Percentiles rank a stretch among this genome's conserved stretches.
Evolutionary conservation across 2,888 invertebrate genomes (phyloP).

Genomic region (Drosophila falleni): DNA sequence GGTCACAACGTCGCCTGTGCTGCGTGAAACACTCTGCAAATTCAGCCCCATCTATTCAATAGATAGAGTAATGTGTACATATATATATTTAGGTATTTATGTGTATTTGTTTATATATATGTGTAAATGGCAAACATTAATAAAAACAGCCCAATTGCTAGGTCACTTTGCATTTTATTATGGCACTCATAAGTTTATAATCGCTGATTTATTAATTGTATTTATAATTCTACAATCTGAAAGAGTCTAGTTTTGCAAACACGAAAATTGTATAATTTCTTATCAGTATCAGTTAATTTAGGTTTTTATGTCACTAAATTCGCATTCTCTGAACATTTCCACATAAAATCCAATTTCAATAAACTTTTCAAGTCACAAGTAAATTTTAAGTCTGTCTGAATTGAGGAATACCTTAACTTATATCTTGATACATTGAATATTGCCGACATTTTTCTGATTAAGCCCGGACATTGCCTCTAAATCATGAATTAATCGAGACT

Average conservation of each 20-base stretch:
- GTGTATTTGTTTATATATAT: conserved; percentile 1
- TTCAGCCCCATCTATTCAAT: conserved; percentile 5
- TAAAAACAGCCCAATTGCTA: not conserved
- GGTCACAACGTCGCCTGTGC: conserved; percentile 54
- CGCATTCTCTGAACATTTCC: not conserved
- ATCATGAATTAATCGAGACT: not conserved
- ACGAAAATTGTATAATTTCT: no score
- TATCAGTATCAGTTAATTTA: not conserved
- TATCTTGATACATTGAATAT: no score
- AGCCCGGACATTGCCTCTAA: no score
- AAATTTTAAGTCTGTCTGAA: not conserved
- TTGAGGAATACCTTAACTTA: no score
- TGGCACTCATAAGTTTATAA: no score
- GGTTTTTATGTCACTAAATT: not conserved
- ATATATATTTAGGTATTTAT: conserved; percentile 5
- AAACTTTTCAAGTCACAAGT: not conserved
- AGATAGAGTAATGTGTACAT: conserved; percentile 38
- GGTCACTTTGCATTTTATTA: no score
- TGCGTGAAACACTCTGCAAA: conserved; percentile 1
- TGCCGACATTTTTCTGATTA: no score
- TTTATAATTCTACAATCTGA: no score
- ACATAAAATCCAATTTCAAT: not conserved
- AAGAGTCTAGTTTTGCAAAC: no score
- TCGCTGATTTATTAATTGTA: no score
- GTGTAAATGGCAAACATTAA: conserved; percentile 6